Percentiles rank a stretch among this genome's conserved stretches.
Conservation (phyloP, 1,140 invertebrate genomes). For the Drosophila melanica region DNA sequence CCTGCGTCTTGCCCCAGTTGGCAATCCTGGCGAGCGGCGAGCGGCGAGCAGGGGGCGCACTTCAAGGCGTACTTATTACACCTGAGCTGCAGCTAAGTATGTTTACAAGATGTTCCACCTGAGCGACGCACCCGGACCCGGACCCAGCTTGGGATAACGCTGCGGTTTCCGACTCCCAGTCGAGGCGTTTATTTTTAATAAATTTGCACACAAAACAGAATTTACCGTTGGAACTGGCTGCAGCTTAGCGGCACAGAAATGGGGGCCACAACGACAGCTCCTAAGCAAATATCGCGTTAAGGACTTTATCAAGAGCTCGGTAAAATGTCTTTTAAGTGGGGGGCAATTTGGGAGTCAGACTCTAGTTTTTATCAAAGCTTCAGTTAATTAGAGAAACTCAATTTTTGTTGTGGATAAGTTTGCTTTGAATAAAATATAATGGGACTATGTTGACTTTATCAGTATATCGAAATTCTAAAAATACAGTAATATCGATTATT, state of each 20-base stretch:
- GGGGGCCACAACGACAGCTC: neutral
- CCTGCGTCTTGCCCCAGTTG: neutral
- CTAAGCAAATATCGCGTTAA: slow-evolving; percentile 13
- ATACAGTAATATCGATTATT: no score
- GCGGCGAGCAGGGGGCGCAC: slow-evolving; percentile 43
- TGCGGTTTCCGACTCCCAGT: neutral
- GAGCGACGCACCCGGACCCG: slow-evolving; percentile 21
- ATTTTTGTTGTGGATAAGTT: neutral
- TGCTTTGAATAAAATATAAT: no score
- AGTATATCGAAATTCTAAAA: no score
- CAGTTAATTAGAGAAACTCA: neutral
- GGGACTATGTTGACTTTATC: no score
- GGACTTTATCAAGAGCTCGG: slow-evolving; percentile 5
- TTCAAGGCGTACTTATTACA: slow-evolving; percentile 78
- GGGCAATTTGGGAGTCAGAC: no score
- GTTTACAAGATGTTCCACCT: slow-evolving; percentile 77
- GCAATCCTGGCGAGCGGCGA: neutral
- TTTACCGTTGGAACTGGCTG: slow-evolving; percentile 4
- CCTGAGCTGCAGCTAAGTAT: slow-evolving; percentile 81
- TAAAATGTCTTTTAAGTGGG: neutral
- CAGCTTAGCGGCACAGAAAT: neutral
- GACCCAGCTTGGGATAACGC: slow-evolving; percentile 15
- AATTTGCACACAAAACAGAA: slow-evolving; percentile 59
- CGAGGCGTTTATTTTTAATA: slow-evolving; percentile 70
- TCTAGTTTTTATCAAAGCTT: neutral